Conservation (phyloP, 2,888 invertebrate species). For the Fabriciana adippe region DNA sequence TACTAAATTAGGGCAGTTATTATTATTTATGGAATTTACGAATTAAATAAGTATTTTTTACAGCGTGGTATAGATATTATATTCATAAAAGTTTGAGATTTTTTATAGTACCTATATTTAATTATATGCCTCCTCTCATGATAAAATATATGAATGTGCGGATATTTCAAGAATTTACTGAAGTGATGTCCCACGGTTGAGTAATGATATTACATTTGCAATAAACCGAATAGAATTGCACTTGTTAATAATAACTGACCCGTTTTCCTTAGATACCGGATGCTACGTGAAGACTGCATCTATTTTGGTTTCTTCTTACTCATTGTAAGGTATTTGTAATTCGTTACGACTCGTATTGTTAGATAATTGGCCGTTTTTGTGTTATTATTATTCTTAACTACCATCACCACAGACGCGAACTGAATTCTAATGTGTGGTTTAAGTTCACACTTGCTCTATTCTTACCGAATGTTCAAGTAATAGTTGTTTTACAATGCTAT, state of each 20-base stretch:
- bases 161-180: neutral
- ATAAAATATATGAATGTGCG: too few species aligned
- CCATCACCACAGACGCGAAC: constrained; percentile 19
- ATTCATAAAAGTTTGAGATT: too few species aligned
- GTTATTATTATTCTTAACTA: constrained; percentile 29
- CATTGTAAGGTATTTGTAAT: constrained; percentile 40
- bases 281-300: constrained; percentile 47
- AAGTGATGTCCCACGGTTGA: neutral
- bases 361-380: constrained; percentile 36
- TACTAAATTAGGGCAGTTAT: too few species aligned
- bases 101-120: too few species aligned
- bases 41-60: too few species aligned
- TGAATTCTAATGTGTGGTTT: constrained; percentile 27
- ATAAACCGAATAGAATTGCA: constrained; percentile 37
- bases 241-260: constrained; percentile 58
- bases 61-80: too few species aligned
- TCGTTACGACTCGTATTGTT: constrained; percentile 38
- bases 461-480: neutral
- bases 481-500: too few species aligned
- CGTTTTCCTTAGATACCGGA: constrained; percentile 56
- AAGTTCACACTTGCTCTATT: constrained; percentile 9
- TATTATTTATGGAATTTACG: too few species aligned
- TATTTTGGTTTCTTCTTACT: constrained; percentile 43
- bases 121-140: too few species aligned
- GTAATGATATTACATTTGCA: constrained; percentile 22